Base-by-base conservation (phyloP, 2,113 vertebrate genomes). In the Phocoena sinus region DNA sequence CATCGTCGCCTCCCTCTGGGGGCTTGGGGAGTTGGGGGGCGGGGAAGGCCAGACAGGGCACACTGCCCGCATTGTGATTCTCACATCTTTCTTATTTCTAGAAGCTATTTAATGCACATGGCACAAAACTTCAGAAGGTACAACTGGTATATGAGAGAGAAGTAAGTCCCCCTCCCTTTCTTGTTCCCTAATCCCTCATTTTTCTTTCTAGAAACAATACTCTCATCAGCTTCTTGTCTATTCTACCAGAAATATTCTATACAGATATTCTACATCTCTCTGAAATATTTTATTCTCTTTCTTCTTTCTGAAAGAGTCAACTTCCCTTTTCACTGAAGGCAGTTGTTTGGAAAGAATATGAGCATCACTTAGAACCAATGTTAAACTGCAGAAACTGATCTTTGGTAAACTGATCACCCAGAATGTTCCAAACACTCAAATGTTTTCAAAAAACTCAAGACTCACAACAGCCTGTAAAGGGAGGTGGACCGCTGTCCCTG, bases 221-320 rank as follows among this genome's bases (percentile, higher is more conserved):
- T 13, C 28, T 80, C 79, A 81, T n/a, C 7, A 13, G 11, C 65
- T 85, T 89, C 65, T 62, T 15, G 1, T 67, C 23, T 67, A 4
- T 53, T 63, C 68, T 89, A 28, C 67, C 79, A 82, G 87, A 83
- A 92, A 73, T 83, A 36, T 11, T 67, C 81, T 95, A 21, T 60
- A 23, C 3, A 47, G n/a, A 50, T 84, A 62, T 31, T 62, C n/a
- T n/a, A 4, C 44, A 44, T 87, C 33, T 95, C 26, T 96, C 77
- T 33, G 76, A 84, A 95, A 23, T 65, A 87, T 38, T 47, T 95
- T 63, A 63, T 70, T 96, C 28, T 95, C n/a, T 82, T 83, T 50
- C 41, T 71, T 84, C 53, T 44, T 79, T 92, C 65, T 31, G 62
- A 33, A 83, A 83, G 65, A 56, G 58, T 41, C 18, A 38, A 68